phyloP scores from a whole-genome alignment of 2,797 vertebrate species.

The Anguilla marmorata region DNA sequence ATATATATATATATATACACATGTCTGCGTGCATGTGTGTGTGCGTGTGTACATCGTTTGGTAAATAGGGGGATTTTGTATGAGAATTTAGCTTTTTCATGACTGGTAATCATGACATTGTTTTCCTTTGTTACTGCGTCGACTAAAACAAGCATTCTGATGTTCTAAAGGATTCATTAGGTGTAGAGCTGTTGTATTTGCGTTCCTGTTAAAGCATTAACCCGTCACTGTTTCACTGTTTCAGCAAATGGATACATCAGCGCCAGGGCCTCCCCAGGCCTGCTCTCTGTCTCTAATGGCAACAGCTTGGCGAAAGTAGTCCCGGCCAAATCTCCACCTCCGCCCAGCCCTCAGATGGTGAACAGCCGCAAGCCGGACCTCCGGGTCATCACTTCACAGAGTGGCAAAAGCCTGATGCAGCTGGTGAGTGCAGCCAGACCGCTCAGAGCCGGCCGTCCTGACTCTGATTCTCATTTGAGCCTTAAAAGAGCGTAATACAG shows the following conservation, averaged over 20 bases:
- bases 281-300: slow-evolving; percentile 91
- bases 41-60: neutral
- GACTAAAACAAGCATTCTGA: neutral
- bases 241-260: slow-evolving; percentile 94
- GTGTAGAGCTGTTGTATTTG: neutral
- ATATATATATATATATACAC: neutral
- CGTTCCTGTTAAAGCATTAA: fast-evolving
- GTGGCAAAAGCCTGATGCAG: slow-evolving; percentile 89
- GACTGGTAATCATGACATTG: neutral
- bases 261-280: slow-evolving; percentile 90
- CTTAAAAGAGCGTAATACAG: neutral
- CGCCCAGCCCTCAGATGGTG: slow-evolving; percentile 78
- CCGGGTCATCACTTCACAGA: slow-evolving; percentile 94
- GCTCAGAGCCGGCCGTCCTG: slow-evolving; percentile 22
- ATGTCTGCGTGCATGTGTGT: neutral
- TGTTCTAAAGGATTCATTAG: neutral
- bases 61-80: neutral
- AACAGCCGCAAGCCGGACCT: slow-evolving; percentile 91
- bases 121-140: neutral
- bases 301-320: slow-evolving; percentile 89
- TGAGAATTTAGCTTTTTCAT: neutral
- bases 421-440: slow-evolving; percentile 79
- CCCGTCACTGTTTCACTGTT: neutral
- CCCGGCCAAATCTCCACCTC: slow-evolving; percentile 83
- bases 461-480: neutral